Evolutionary conservation across 2,797 vertebrate species (phyloP).

Genomic region (Xiphorhynchus erythropygius): DNA sequence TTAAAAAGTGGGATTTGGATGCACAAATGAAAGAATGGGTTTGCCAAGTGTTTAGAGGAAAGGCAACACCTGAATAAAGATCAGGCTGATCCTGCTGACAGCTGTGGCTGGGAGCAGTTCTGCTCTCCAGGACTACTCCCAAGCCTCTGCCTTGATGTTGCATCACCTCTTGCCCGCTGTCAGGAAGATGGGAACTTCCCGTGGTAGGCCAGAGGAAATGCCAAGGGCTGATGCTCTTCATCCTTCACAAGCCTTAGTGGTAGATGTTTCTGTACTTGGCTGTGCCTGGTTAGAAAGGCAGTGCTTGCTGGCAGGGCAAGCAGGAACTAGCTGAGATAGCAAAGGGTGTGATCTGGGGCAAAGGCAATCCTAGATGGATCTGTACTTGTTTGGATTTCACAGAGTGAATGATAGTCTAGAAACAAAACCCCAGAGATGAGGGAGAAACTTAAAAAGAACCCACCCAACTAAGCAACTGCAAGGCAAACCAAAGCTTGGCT

Average conservation of each 20-base stretch:
- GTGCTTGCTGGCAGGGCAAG: background rate
- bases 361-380: background rate
- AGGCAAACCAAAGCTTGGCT: constrained; percentile 25
- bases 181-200: background rate
- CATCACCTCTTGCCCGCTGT: background rate
- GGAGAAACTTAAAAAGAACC: background rate
- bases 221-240: background rate
- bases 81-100: background rate
- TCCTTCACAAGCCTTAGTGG: background rate
- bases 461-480: background rate
- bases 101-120: background rate
- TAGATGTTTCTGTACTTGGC: background rate
- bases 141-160: background rate
- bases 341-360: background rate
- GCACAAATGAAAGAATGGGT: background rate
- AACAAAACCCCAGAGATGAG: background rate
- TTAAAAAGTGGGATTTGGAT: background rate
- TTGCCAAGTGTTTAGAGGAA: background rate
- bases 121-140: background rate
- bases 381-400: constrained; percentile 12
- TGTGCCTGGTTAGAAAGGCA: background rate
- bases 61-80: background rate
- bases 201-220: background rate
- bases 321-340: background rate
- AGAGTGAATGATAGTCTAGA: background rate